Evolutionary conservation across 2,113 vertebrate species (phyloP).

Genomic region (Aleadryas rufinucha): DNA sequence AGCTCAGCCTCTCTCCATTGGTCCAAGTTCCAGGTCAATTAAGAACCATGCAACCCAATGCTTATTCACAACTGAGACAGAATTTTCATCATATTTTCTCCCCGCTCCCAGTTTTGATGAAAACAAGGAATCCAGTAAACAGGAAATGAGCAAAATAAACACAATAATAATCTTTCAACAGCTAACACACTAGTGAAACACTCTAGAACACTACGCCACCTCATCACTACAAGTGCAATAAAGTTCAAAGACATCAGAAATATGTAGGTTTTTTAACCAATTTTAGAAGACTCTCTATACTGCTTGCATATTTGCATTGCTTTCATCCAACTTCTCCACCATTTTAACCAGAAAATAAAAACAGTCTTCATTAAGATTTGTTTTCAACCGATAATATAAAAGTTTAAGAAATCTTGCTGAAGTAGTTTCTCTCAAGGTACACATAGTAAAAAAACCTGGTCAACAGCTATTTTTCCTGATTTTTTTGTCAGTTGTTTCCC

Average conservation of each 20-base stretch:
- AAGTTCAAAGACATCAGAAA: not conserved
- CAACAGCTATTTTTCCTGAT: not conserved
- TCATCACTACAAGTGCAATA: not conserved
- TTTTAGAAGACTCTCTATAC: not conserved
- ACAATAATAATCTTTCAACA: not conserved
- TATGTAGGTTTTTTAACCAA: rapidly evolving
- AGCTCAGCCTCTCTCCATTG: not conserved
- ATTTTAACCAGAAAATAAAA: not conserved
- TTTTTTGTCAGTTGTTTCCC: not conserved
- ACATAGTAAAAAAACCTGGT: not conserved
- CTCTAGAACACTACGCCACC: not conserved
- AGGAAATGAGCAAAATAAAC: not conserved
- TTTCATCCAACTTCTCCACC: not conserved
- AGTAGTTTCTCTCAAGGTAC: not conserved
- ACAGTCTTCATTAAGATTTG: not conserved
- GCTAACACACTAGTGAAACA: not conserved
- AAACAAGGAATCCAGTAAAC: not conserved
- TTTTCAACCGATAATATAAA: not conserved
- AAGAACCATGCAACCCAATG: not conserved
- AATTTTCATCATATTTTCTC: not conserved
- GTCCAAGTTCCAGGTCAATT: not conserved
- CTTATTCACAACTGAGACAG: not conserved
- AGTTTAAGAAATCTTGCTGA: not conserved
- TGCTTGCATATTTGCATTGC: not conserved
- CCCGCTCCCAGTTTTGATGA: not conserved